Percentiles rank a stretch among this genome's conserved stretches.
These are phyloP conservation scores for Novumbra hubbsi DNA, from an alignment of 2,797 vertebrate species.

Conservation along the genomic window DNA sequence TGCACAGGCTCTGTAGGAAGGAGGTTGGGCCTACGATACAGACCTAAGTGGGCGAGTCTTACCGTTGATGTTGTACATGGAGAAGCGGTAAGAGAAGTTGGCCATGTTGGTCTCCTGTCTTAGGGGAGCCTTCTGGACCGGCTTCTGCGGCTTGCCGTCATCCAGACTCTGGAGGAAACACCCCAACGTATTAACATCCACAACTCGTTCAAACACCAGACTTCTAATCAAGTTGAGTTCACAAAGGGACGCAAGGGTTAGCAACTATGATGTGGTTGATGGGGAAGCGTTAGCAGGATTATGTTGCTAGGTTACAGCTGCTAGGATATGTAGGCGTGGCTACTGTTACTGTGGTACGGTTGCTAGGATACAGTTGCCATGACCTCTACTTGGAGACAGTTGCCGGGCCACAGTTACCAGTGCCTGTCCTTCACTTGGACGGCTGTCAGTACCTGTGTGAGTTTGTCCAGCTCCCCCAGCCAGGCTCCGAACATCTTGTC, in stretches of 20 bases:
- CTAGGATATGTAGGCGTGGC: not conserved
- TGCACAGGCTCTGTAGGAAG: not conserved
- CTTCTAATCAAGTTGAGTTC: too few relatives aligned
- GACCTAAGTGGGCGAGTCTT: not conserved
- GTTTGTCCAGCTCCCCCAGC: constrained; percentile 96
- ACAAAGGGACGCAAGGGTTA: too few relatives aligned
- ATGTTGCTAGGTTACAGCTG: not conserved
- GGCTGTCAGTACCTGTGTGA: constrained; percentile 87
- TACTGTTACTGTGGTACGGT: constrained; percentile 68
- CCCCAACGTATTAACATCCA: not conserved
- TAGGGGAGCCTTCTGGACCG: constrained; percentile 88
- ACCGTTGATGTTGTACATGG: constrained; percentile 99
- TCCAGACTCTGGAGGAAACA: constrained; percentile 84
- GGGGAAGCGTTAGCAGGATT: not conserved
- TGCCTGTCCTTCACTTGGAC: not conserved
- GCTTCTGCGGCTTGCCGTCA: constrained; percentile 85
- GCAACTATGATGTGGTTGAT: not conserved
- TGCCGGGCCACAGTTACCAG: constrained; percentile 46
- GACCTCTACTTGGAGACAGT: not conserved
- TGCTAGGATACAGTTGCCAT: constrained; percentile 63
- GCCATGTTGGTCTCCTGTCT: constrained; percentile 96
- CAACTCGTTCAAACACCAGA: too few relatives aligned
- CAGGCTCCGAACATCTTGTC: constrained; percentile 99
- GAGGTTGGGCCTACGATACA: not conserved
- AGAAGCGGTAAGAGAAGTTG: constrained; percentile 98